Conservation (phyloP, 2,888 invertebrate genomes). For the Rhingia rostrata region DNA sequence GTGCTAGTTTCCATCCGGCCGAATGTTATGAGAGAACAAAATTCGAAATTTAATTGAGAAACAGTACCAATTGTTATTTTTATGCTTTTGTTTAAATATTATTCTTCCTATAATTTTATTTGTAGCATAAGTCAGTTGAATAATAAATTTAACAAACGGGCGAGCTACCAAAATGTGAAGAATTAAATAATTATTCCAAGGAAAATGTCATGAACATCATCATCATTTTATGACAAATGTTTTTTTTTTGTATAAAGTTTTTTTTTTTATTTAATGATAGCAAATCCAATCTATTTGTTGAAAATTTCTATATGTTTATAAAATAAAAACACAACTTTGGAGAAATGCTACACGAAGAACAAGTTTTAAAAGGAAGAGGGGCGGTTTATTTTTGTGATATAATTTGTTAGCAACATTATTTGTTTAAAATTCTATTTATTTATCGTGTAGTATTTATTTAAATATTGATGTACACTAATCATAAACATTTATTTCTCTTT, state of each 20-base stretch:
- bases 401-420: constrained; percentile 62
- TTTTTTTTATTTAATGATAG: too few relatives aligned
- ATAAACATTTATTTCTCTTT: constrained; percentile 1
- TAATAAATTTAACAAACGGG: constrained; percentile 1
- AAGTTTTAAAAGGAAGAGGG: constrained; percentile 22
- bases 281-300: too few relatives aligned
- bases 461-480: constrained; percentile 21
- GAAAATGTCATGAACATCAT: constrained; percentile 36
- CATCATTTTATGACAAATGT: neutral
- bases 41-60: neutral
- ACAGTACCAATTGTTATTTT: too few relatives aligned
- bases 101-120: constrained; percentile 15
- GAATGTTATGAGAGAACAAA: constrained; percentile 16
- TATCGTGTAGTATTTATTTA: constrained; percentile 28
- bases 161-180: constrained; percentile 39
- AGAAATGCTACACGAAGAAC: constrained; percentile 21
- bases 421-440: constrained; percentile 35
- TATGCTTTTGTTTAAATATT: too few relatives aligned
- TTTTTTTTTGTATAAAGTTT: too few relatives aligned
- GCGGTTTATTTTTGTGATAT: constrained; percentile 71
- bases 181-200: constrained; percentile 46
- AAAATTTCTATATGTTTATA: neutral
- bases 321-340: constrained; percentile 4
- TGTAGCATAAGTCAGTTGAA: constrained; percentile 1
- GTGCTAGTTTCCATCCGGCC: constrained; percentile 53